These are phyloP conservation scores for Drosophila barbarae DNA, from an alignment of 2,888 invertebrate genomes.

Conservation along the genomic window DNA sequence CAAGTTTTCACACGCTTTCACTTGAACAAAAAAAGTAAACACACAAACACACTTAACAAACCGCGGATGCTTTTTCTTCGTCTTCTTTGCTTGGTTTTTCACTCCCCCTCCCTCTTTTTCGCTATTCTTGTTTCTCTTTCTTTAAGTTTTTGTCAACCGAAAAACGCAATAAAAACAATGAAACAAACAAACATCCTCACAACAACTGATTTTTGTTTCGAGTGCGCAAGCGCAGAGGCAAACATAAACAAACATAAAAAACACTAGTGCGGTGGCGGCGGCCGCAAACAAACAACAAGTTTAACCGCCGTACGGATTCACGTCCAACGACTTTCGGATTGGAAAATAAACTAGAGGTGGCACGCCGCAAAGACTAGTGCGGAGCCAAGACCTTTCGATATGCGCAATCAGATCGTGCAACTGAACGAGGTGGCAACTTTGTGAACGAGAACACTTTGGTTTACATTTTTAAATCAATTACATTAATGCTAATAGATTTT, in stretches of 20 bases:
- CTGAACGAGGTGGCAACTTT: too few relatives aligned
- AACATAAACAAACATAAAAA: slow-evolving; percentile 9
- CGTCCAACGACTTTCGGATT: too few relatives aligned
- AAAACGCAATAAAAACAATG: slow-evolving; percentile 6
- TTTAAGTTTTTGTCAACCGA: slow-evolving; percentile 4
- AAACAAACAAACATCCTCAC: neutral
- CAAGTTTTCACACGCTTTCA: slow-evolving; percentile 67
- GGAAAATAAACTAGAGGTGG: too few relatives aligned
- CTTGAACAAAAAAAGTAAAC: slow-evolving; percentile 45
- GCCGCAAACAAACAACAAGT: neutral
- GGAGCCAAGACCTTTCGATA: too few relatives aligned
- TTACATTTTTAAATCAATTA: too few relatives aligned
- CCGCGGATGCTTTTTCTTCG: slow-evolving; percentile 23
- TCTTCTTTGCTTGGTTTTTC: neutral
- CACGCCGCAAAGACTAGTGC: too few relatives aligned
- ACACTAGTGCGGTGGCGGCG: neutral
- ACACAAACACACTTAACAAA: slow-evolving; percentile 36
- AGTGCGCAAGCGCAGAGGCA: slow-evolving; percentile 14
- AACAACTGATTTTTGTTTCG: slow-evolving; percentile 14
- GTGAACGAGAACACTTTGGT: too few relatives aligned
- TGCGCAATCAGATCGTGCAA: too few relatives aligned
- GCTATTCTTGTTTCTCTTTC: neutral
- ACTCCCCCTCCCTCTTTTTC: neutral
- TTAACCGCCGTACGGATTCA: too few relatives aligned
- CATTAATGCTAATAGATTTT: too few relatives aligned